Evolutionary conservation across 2,113 vertebrate genomes (phyloP).

Genomic region (Malurus melanocephalus): DNA sequence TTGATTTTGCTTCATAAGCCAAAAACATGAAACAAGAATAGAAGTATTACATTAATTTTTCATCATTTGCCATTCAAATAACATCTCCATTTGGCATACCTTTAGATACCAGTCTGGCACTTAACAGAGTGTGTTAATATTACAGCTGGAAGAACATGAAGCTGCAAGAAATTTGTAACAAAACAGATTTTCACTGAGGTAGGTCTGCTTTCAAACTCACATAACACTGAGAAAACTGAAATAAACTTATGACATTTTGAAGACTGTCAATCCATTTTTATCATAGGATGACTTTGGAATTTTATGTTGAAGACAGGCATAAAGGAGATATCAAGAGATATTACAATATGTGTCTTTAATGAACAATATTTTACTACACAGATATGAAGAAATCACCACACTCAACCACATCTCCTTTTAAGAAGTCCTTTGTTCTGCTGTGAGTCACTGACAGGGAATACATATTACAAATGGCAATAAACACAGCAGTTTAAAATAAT

Average conservation of each 20-base stretch:
- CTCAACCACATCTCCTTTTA: background rate
- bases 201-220: background rate
- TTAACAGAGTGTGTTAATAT: background rate
- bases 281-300: background rate
- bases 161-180: background rate
- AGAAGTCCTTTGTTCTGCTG: background rate
- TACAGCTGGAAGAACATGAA: background rate
- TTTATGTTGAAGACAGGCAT: background rate
- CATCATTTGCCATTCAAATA: background rate
- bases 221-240: background rate
- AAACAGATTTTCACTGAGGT: background rate
- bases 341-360: background rate
- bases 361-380: background rate
- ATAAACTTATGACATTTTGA: background rate
- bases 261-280: background rate
- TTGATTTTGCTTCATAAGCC: background rate
- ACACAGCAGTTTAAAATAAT: background rate
- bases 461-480: background rate
- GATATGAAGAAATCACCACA: background rate
- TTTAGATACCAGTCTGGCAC: background rate
- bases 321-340: background rate
- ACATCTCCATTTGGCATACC: background rate
- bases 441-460: background rate
- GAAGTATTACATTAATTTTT: background rate
- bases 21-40: background rate